Evolutionary conservation across 2,797 vertebrate species (phyloP).

Genomic region (Galaxias olidus): DNA sequence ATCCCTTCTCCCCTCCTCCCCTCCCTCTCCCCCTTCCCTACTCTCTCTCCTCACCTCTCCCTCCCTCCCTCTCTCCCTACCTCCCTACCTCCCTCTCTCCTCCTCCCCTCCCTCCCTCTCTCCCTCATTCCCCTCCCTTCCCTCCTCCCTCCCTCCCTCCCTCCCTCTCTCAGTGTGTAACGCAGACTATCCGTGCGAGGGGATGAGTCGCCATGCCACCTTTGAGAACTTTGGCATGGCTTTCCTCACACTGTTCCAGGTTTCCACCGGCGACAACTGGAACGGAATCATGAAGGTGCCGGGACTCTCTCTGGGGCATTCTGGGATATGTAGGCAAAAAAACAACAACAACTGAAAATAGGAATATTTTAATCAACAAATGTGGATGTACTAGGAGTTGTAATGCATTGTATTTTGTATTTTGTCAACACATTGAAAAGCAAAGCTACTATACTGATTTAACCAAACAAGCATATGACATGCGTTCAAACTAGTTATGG

Average conservation of each 20-base stretch:
- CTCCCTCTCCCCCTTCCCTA: not conserved
- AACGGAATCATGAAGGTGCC: slow-evolving; percentile 97
- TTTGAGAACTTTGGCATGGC: slow-evolving; percentile 99
- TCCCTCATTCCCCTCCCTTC: not conserved
- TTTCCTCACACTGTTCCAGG: slow-evolving; percentile 95
- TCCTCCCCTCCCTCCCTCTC: no score
- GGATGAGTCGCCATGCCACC: slow-evolving; percentile 95
- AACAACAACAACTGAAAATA: no score
- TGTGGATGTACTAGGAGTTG: no score
- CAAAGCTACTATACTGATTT: no score
- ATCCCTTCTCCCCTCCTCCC: not conserved
- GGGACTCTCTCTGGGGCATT: not conserved
- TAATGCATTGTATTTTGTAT: no score
- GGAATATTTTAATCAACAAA: no score
- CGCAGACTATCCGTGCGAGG: slow-evolving; percentile 92
- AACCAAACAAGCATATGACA: no score
- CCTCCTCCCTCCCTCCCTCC: not conserved
- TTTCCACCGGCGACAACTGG: slow-evolving; percentile 97
- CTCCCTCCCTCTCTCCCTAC: not conserved
- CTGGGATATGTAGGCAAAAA: no score
- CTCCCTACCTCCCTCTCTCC: not conserved
- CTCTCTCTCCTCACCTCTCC: not conserved
- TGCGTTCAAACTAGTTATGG: no score
- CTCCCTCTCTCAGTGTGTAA: slow-evolving; percentile 82
- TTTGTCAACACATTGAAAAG: no score